These are phyloP conservation scores for Lota lota DNA, from an alignment of 2,113 vertebrate species.

Conservation along the genomic window DNA sequence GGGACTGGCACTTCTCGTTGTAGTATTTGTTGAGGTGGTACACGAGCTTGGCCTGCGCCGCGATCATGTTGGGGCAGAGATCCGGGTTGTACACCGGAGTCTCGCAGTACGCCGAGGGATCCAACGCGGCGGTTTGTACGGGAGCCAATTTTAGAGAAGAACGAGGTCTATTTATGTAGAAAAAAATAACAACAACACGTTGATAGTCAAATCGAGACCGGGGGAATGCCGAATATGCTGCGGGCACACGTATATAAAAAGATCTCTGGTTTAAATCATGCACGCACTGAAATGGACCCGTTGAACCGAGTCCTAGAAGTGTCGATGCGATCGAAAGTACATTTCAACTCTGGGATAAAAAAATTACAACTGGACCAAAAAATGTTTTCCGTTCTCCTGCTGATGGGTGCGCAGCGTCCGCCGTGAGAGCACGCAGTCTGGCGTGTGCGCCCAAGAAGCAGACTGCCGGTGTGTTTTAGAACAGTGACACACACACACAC, in stretches of 20 bases:
- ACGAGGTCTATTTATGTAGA: slow-evolving; percentile 62
- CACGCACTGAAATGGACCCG: too few relatives aligned
- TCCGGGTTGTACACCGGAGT: slow-evolving; percentile 99
- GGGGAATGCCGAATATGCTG: too few relatives aligned
- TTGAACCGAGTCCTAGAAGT: too few relatives aligned
- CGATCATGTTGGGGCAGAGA: slow-evolving; percentile 99
- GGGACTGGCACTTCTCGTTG: slow-evolving; percentile 97
- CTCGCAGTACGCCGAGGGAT: slow-evolving; percentile 99
- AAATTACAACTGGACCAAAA: slow-evolving; percentile 22
- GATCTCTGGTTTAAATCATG: too few relatives aligned
- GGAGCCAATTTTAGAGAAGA: slow-evolving; percentile 98
- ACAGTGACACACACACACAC: slow-evolving; percentile 83
- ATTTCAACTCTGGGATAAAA: slow-evolving; percentile 63
- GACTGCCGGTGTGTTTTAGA: slow-evolving; percentile 86
- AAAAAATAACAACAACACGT: slow-evolving; percentile 26
- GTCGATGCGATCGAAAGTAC: slow-evolving; percentile 65
- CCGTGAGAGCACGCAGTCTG: slow-evolving; percentile 62
- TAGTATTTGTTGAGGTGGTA: slow-evolving; percentile 99
- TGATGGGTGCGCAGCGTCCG: slow-evolving; percentile 46
- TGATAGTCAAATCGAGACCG: too few relatives aligned
- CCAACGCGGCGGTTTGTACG: slow-evolving; percentile 97
- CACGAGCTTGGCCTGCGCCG: slow-evolving; percentile 98
- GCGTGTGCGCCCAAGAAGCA: slow-evolving; percentile 78
- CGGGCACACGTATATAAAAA: not conserved
- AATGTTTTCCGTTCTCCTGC: slow-evolving; percentile 66